These are phyloP conservation scores for Apeltes quadracus DNA, from an alignment of 2,113 vertebrate species.

Conservation along the genomic window DNA sequence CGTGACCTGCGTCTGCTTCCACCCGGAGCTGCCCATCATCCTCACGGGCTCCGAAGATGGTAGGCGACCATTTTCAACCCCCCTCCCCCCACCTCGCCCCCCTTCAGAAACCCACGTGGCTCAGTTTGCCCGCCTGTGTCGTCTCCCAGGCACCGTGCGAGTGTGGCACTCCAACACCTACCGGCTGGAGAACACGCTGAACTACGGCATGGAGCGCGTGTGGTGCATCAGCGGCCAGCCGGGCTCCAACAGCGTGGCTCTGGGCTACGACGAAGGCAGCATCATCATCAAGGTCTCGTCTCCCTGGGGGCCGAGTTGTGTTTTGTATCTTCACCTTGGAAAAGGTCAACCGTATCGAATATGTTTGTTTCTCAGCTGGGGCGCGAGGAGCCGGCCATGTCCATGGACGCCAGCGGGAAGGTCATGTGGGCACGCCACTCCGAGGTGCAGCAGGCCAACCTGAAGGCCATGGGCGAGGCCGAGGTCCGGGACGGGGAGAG, in stretches of 20 bases:
- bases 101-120: fast-evolving
- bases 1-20: conserved; percentile 93
- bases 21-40: conserved; percentile 92
- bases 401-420: conserved; percentile 95
- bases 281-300: conserved; percentile 92
- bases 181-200: conserved; percentile 90
- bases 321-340: too few relatives aligned
- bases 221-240: conserved; percentile 92
- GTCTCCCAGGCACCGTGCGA: conserved; percentile 86
- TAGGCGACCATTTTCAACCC: conserved; percentile 63
- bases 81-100: neutral
- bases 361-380: conserved; percentile 81
- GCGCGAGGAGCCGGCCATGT: conserved; percentile 95
- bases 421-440: conserved; percentile 96
- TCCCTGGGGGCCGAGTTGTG: too few relatives aligned
- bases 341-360: too few relatives aligned
- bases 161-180: conserved; percentile 97
- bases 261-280: conserved; percentile 95
- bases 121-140: neutral
- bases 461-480: conserved; percentile 93
- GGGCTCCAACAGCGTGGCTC: conserved; percentile 93
- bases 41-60: conserved; percentile 95
- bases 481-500: conserved; percentile 93
- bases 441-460: conserved; percentile 92
- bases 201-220: conserved; percentile 94